Evolutionary conservation across 92 coral and sea anemone genomes (phyloP).

Genomic region (Meandrina meandrites): DNA sequence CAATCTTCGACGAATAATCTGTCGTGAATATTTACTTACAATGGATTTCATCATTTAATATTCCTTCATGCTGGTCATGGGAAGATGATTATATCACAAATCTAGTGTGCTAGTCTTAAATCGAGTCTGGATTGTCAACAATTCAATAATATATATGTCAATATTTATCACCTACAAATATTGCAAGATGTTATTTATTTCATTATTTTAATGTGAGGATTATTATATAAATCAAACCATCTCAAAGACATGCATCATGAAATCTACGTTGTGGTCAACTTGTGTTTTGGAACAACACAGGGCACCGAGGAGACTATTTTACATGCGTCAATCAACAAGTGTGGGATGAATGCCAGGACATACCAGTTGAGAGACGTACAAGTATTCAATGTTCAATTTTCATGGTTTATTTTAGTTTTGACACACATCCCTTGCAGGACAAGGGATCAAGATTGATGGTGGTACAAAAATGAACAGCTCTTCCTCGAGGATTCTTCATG

Average conservation of each 20-base stretch:
- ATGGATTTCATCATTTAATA: background rate
- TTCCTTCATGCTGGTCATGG: constrained; percentile 45
- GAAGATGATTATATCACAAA: background rate
- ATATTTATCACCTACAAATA: background rate
- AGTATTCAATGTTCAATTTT: background rate
- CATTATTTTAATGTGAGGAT: constrained; percentile 13
- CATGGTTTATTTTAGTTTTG: background rate
- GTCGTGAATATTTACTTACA: background rate
- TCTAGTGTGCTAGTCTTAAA: background rate
- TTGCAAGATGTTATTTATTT: constrained; percentile 15
- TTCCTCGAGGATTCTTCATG: background rate
- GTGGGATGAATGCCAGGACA: background rate
- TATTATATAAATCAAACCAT: background rate
- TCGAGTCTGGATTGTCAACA: background rate
- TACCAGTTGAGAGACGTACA: constrained; percentile 1
- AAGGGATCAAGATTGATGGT: constrained; percentile 8
- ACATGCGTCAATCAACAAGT: background rate
- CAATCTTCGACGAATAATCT: constrained; percentile 70
- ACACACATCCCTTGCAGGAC: constrained; percentile 31
- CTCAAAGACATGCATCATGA: background rate
- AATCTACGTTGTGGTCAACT: background rate
- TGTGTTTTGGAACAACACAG: background rate
- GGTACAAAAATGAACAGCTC: background rate
- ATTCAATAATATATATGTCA: background rate
- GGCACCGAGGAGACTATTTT: background rate